Conservation (phyloP, 2,113 vertebrate genomes). For the Smithornis capensis region DNA sequence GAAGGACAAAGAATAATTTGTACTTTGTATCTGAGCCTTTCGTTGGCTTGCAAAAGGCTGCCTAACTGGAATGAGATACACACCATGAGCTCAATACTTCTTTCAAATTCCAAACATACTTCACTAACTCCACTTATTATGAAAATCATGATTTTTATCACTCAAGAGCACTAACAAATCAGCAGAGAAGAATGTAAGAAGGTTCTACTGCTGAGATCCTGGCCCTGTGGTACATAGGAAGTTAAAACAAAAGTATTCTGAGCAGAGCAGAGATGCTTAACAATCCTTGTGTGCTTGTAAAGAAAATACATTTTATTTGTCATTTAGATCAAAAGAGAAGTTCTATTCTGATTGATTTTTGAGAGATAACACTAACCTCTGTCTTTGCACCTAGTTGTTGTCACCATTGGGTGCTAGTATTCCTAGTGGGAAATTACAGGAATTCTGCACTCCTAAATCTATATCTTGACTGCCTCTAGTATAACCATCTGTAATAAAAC, state of each 20-base stretch:
- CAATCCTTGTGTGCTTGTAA: not conserved
- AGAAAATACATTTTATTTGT: not conserved
- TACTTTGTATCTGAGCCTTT: not conserved
- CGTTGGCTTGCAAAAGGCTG: not conserved
- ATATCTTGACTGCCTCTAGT: not conserved
- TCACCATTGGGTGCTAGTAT: not conserved
- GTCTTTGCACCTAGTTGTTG: not conserved
- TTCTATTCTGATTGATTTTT: not conserved
- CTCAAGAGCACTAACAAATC: conserved; percentile 25
- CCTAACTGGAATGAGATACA: not conserved
- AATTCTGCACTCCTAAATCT: not conserved
- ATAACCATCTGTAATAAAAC: not conserved
- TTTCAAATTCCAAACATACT: conserved; percentile 56
- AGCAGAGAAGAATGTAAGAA: conserved; percentile 1
- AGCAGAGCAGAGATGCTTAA: not conserved
- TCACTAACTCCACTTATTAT: not conserved
- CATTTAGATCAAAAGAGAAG: not conserved
- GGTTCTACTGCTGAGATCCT: not conserved
- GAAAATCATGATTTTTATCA: conserved; percentile 45
- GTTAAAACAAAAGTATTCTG: not conserved
- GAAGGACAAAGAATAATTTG: conserved; percentile 24
- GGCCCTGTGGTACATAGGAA: not conserved
- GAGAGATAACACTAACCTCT: not conserved
- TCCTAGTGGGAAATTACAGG: not conserved
- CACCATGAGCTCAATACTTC: not conserved